Percentiles rank a stretch among this genome's conserved stretches.
These are phyloP conservation scores for Neodon shergylaensis DNA, from an alignment of 2,113 vertebrate species.

Conservation along the genomic window DNA sequence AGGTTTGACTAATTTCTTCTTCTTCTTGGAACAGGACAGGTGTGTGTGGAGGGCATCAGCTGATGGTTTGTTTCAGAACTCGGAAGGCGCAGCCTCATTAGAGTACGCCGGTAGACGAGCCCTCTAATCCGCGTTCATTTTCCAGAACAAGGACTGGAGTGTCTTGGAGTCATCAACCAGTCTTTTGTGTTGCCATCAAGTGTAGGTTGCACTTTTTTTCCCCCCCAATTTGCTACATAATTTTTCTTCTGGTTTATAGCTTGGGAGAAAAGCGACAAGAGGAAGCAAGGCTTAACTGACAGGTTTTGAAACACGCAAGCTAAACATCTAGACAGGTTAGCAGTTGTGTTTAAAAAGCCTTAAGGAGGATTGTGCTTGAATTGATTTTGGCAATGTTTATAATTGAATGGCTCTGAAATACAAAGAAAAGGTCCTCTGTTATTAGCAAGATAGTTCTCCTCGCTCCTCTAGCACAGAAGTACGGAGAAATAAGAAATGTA, in stretches of 20 bases:
- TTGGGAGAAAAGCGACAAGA: constrained; percentile 63
- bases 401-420: constrained; percentile 56
- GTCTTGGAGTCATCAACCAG: neutral
- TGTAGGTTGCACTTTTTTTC: constrained; percentile 28
- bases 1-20: constrained; percentile 59
- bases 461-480: neutral
- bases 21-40: constrained; percentile 51
- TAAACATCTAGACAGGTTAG: constrained; percentile 80
- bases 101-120: neutral
- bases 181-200: constrained; percentile 62
- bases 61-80: constrained; percentile 46
- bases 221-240: constrained; percentile 56
- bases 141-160: neutral
- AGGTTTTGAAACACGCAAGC: constrained; percentile 76
- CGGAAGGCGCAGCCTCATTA: constrained; percentile 45
- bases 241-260: constrained; percentile 60
- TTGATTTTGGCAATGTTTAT: constrained; percentile 68
- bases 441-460: constrained; percentile 63
- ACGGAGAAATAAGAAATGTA: constrained; percentile 43
- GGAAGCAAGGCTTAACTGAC: constrained; percentile 78
- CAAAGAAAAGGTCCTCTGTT: constrained; percentile 50
- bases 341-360: constrained; percentile 65
- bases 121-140: constrained; percentile 49
- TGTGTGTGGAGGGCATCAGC: constrained; percentile 58
- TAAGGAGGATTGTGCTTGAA: constrained; percentile 63